Evolutionary conservation across 1,140 invertebrate genomes (phyloP).

Genomic region (Bacillus rossius): DNA sequence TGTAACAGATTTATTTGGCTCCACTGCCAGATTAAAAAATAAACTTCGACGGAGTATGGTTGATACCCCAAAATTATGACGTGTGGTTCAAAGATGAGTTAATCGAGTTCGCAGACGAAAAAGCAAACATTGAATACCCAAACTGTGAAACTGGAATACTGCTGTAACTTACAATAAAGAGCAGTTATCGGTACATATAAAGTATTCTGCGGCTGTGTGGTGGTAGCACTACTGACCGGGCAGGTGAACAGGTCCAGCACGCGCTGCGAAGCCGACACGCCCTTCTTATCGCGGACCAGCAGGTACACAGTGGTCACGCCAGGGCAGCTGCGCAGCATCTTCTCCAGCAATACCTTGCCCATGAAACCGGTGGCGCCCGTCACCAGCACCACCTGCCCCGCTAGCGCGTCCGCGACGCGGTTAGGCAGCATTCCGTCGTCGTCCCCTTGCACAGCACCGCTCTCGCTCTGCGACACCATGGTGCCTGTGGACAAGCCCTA

Average conservation of each 20-base stretch:
- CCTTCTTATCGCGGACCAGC: conserved; percentile 72
- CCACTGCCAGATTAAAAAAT: too few species aligned
- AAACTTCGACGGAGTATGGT: neutral
- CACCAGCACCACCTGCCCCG: conserved; percentile 47
- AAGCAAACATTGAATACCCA: conserved; percentile 48
- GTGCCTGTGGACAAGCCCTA: too few species aligned
- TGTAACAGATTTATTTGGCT: too few species aligned
- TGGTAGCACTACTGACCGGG: conserved; percentile 23
- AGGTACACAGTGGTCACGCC: conserved; percentile 68
- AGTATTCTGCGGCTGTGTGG: neutral
- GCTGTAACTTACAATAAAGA: neutral
- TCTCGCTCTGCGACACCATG: too few species aligned
- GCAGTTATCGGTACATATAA: neutral
- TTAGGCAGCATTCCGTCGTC: conserved; percentile 29
- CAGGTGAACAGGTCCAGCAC: conserved; percentile 57
- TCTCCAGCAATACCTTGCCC: conserved; percentile 66
- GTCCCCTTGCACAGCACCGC: neutral
- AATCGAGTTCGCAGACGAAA: neutral
- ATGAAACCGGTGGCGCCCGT: conserved; percentile 57
- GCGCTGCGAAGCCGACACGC: conserved; percentile 61
- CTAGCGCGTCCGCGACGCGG: conserved; percentile 38
- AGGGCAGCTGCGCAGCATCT: conserved; percentile 58
- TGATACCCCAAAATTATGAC: neutral
- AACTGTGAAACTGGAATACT: conserved; percentile 41
- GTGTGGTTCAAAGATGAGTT: neutral